phyloP scores from a whole-genome alignment of 1,140 invertebrate species.

The Psilanteris sp. region DNA sequence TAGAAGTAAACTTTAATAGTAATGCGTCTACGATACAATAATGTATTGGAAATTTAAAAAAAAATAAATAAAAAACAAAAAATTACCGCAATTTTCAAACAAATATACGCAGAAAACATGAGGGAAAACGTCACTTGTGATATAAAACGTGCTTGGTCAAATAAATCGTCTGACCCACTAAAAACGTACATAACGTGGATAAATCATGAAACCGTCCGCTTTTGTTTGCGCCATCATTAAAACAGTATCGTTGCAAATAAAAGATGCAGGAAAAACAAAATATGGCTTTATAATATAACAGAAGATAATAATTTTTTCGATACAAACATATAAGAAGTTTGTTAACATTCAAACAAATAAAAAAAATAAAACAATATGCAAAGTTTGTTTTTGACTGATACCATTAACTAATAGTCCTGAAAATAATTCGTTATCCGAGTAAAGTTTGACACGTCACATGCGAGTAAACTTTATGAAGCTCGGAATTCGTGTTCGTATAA shows the following conservation, averaged over 20 bases:
- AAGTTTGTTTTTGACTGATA: constrained; percentile 27
- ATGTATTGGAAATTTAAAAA: too few relatives aligned
- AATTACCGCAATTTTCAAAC: constrained; percentile 37
- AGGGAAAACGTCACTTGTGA: constrained; percentile 26
- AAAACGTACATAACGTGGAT: constrained; percentile 47
- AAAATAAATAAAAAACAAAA: constrained; percentile 17
- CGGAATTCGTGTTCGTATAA: constrained; percentile 52
- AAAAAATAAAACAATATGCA: background rate
- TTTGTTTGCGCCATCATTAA: constrained; percentile 43
- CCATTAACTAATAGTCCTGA: constrained; percentile 36
- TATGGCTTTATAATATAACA: too few relatives aligned
- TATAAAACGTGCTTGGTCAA: constrained; percentile 44
- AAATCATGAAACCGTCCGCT: constrained; percentile 41
- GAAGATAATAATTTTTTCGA: too few relatives aligned
- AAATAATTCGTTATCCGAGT: constrained; percentile 36
- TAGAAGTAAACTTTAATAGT: constrained; percentile 43
- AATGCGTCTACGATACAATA: too few relatives aligned
- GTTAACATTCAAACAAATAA: too few relatives aligned
- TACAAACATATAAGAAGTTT: too few relatives aligned
- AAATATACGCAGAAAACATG: constrained; percentile 27
- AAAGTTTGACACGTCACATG: constrained; percentile 36
- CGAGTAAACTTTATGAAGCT: constrained; percentile 39
- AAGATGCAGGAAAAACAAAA: constrained; percentile 4
- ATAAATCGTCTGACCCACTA: constrained; percentile 55
- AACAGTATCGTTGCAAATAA: constrained; percentile 24